Evolutionary conservation across 2,797 vertebrate genomes (phyloP).

Genomic region (Clarias laeviceps): DNA sequence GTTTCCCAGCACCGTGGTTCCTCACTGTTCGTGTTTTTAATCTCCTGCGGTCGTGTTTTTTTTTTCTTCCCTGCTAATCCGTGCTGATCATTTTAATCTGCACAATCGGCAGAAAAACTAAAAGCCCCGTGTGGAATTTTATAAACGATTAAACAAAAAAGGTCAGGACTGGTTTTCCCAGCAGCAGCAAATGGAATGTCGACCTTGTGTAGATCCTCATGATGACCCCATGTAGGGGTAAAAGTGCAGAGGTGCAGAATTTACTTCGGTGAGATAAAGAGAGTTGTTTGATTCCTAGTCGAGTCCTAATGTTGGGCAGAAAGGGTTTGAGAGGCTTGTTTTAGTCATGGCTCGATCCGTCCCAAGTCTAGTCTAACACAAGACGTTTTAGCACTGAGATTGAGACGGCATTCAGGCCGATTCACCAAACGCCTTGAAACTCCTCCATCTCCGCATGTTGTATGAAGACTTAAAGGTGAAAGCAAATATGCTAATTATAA

Average conservation of each 20-base stretch:
- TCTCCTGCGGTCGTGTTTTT: not conserved
- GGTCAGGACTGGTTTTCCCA: not conserved
- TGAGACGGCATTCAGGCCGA: not conserved
- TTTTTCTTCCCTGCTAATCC: not conserved
- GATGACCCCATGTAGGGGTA: not conserved
- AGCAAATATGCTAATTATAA: not conserved
- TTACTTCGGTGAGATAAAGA: not conserved
- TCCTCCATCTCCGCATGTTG: not conserved
- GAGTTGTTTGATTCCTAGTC: not conserved
- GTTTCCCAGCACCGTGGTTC: slow-evolving; percentile 23
- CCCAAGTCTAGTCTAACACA: not conserved
- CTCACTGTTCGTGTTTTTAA: not conserved
- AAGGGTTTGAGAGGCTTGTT: not conserved
- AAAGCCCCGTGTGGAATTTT: not conserved
- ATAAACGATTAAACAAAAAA: not conserved
- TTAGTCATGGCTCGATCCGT: not conserved
- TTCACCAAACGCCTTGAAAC: slow-evolving; percentile 1
- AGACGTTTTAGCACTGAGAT: not conserved
- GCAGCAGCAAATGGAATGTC: not conserved
- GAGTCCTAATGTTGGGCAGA: not conserved
- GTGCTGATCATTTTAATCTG: slow-evolving; percentile 20
- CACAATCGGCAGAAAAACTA: not conserved
- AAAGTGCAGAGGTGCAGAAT: not conserved
- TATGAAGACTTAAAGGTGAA: too few relatives aligned
- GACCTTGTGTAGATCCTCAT: not conserved